Conservation (phyloP, 1,140 invertebrate species). For the Monochamus saltuarius region DNA sequence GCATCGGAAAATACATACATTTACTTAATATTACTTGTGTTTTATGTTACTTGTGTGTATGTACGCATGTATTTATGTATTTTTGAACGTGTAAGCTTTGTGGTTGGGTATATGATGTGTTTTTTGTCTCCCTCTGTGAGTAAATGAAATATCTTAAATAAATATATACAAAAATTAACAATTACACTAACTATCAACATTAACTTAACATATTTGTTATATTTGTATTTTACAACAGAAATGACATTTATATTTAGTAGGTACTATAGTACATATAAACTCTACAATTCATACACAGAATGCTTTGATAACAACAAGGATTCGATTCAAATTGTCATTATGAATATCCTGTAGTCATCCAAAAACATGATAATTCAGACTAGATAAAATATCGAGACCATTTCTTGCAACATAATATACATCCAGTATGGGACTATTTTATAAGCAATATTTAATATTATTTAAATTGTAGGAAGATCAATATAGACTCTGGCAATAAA, state of each 20-base stretch:
- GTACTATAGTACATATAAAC: slow-evolving; percentile 22
- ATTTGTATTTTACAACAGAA: slow-evolving; percentile 6
- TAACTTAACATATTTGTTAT: background rate
- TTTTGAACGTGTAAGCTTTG: slow-evolving; percentile 53
- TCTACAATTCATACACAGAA: slow-evolving; percentile 1
- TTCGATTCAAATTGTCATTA: too few species aligned
- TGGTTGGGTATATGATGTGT: slow-evolving; percentile 32
- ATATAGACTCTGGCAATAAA: too few species aligned
- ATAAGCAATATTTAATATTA: too few species aligned
- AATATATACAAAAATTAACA: slow-evolving; percentile 2
- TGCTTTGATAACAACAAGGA: background rate
- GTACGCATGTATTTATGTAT: slow-evolving; percentile 47
- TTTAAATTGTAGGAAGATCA: too few species aligned
- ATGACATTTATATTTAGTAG: slow-evolving; percentile 13
- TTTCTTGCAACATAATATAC: too few species aligned
- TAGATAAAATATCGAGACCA: too few species aligned
- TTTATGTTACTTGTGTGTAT: slow-evolving; percentile 34
- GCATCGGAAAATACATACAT: slow-evolving; percentile 53
- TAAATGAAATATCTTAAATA: slow-evolving; percentile 24
- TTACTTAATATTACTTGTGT: slow-evolving; percentile 45
- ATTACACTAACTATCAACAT: background rate
- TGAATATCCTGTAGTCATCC: too few species aligned
- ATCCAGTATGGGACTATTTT: too few species aligned
- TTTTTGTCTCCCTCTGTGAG: slow-evolving; percentile 44
- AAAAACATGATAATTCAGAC: too few species aligned